Percentiles rank a stretch among this genome's conserved stretches.
phyloP scores from a whole-genome alignment of 2,888 invertebrate genomes.

The Spilosoma lubricipeda region DNA sequence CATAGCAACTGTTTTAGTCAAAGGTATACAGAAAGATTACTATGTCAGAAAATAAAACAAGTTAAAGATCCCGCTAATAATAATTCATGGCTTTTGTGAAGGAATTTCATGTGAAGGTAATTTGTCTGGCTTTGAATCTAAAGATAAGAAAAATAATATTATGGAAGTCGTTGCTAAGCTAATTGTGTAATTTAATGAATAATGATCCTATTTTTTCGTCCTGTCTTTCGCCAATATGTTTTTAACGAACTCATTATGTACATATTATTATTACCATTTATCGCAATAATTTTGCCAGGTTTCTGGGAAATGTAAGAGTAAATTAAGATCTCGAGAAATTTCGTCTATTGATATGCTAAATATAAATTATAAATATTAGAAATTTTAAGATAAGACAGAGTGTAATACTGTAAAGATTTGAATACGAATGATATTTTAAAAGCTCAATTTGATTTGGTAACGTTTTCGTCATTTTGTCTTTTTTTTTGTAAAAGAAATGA shows the following conservation, averaged over 20 bases:
- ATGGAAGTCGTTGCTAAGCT: slow-evolving; percentile 12
- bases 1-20: background rate
- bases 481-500: too few relatives aligned
- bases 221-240: slow-evolving; percentile 20
- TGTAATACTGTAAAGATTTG: background rate
- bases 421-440: too few relatives aligned
- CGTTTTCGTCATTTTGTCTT: too few relatives aligned
- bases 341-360: too few relatives aligned
- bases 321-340: too few relatives aligned
- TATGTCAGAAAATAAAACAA: background rate
- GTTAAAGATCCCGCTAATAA: background rate
- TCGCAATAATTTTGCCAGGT: background rate
- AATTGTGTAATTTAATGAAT: slow-evolving; percentile 19
- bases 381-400: too few relatives aligned
- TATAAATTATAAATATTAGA: too few relatives aligned
- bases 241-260: background rate
- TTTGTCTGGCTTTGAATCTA: slow-evolving; percentile 14
- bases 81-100: background rate
- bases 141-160: slow-evolving; percentile 20
- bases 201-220: slow-evolving; percentile 23
- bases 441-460: too few relatives aligned
- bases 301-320: too few relatives aligned
- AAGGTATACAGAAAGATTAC: background rate
- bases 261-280: background rate
- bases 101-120: background rate